Conservation (phyloP, 2,797 vertebrate genomes). For the Petrocephalus schoutedeni region DNA sequence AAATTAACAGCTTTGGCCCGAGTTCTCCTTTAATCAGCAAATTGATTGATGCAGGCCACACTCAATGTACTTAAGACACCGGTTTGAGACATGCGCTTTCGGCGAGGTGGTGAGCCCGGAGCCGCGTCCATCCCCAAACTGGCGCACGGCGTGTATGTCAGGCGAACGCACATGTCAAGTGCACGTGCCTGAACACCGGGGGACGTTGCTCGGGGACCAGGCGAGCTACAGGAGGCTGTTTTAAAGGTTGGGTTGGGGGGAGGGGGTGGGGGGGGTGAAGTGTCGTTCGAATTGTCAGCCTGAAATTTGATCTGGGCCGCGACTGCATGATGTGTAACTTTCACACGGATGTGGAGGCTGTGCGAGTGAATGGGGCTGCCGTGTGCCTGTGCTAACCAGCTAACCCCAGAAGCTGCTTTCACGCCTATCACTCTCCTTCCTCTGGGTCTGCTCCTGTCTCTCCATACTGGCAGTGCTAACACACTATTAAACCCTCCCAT, state of each 20-base stretch:
- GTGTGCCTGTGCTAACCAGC: conserved; percentile 8
- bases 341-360: background rate
- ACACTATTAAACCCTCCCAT: background rate
- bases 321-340: background rate
- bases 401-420: conserved; percentile 41
- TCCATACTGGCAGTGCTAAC: background rate
- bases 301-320: background rate
- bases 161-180: background rate
- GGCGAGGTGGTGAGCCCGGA: background rate
- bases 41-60: conserved; percentile 6
- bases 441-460: background rate
- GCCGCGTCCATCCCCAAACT: background rate
- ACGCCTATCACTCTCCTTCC: background rate
- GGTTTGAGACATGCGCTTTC: background rate
- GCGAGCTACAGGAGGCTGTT: background rate
- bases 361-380: background rate
- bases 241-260: background rate
- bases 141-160: background rate
- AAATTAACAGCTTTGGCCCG: background rate
- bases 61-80: background rate
- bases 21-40: conserved; percentile 9
- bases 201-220: background rate
- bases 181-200: background rate
- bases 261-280: background rate
- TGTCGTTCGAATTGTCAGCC: background rate